These are phyloP conservation scores for Epinephelus awoara DNA, from an alignment of 2,797 vertebrate species.

Conservation along the genomic window DNA sequence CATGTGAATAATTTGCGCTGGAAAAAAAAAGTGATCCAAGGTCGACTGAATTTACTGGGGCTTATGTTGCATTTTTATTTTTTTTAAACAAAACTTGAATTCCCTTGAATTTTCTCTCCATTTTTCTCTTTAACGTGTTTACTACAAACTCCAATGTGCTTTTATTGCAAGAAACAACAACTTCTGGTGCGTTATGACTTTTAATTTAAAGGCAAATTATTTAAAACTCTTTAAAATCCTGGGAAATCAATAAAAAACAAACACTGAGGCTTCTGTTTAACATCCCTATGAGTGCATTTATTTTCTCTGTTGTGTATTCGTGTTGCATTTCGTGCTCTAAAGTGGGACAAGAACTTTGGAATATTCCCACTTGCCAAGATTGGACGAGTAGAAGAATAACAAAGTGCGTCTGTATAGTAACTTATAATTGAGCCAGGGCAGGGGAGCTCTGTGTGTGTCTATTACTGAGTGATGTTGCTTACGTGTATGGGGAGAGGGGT, in stretches of 20 bases:
- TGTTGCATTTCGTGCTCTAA: constrained; percentile 8
- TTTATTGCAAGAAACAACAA: background rate
- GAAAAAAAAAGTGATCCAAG: background rate
- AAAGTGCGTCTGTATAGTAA: constrained; percentile 29
- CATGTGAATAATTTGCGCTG: background rate
- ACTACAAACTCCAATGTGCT: background rate
- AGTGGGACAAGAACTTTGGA: constrained; percentile 59
- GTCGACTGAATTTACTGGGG: background rate
- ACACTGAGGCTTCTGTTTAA: background rate
- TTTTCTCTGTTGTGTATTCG: constrained; percentile 34
- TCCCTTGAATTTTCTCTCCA: background rate
- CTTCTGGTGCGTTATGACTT: background rate
- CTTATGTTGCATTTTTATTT: background rate
- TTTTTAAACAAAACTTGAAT: background rate
- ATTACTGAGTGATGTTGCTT: constrained; percentile 59
- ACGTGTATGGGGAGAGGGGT: constrained; percentile 96
- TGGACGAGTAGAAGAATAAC: constrained; percentile 68
- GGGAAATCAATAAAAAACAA: background rate
- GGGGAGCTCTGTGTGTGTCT: background rate
- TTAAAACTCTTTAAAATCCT: background rate
- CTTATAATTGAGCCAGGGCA: constrained; percentile 26
- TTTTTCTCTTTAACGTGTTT: background rate
- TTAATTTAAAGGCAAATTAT: background rate
- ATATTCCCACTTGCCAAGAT: constrained; percentile 27
- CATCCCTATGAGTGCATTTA: constrained; percentile 16